Evolutionary conservation across 2,113 vertebrate species (phyloP), one percentile per base, ranked within the genome.

Genomic region (Noctilio leporinus): DNA sequence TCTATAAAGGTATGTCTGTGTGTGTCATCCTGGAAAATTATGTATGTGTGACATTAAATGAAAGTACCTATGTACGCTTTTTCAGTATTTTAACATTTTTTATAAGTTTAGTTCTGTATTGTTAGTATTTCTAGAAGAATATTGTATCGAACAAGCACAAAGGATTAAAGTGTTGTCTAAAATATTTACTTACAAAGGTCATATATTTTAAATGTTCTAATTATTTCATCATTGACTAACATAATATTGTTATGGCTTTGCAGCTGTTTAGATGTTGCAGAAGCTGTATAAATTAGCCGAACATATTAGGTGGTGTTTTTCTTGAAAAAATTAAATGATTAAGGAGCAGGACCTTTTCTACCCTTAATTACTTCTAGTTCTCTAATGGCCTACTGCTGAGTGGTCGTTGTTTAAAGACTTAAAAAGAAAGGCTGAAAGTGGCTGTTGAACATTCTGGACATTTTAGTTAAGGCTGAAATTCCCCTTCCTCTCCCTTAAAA

Each of bases 11-110:
- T 69, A 67, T 89, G 57, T 77, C 84, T 40, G n/a, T 95, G 19
- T 96, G 96, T 97, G 96, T 64, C 91, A 75, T 6, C 30, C n/a
- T 92, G 64, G 97, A 97, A 98, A 98, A 96, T 84, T 65, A 82
- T 88, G 82, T 88, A 81, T 91, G 47, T 87, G 64, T 93, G 57
- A 95, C 96, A 69, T 75, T 67, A 91, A 93, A 92, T 75, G 33
- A 77, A 94, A 91, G 35, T 91, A 81, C 47, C 35, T 69, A 40
- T 22, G 10, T 20, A 33, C 33, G 16, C 38, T 38, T 85, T 86
- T 93, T 77, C 4, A 81, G 45, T 24, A 59, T 84, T 77, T 96
- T 11, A 94, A 59, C 33, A 19, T 51, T 83, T 86, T 40, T 19
- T 65, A 40, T 80, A 28, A 86, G 8, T 49, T 59, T 7, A 77